Percentiles rank a stretch among this genome's conserved stretches.
These are phyloP conservation scores for Falco punctatus DNA, from an alignment of 2,113 vertebrate species.

Conservation along the genomic window DNA sequence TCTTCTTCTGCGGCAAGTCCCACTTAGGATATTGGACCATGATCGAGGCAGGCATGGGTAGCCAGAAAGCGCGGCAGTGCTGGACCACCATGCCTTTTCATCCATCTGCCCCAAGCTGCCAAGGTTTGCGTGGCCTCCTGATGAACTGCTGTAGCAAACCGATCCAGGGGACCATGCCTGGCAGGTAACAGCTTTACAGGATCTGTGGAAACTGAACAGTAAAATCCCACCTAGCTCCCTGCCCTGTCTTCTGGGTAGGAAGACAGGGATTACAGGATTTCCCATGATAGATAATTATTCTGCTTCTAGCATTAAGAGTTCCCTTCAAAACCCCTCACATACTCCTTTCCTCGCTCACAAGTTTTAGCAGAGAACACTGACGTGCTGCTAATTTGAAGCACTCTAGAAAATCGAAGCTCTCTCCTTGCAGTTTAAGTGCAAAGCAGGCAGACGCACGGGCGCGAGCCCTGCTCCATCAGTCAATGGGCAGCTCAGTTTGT, in stretches of 20 bases:
- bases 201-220: neutral
- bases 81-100: neutral
- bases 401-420: neutral
- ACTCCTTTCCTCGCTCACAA: neutral
- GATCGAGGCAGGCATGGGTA: rapidly evolving
- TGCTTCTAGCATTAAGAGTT: neutral
- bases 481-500: neutral
- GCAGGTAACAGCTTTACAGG: neutral
- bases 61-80: neutral
- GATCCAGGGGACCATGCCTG: neutral
- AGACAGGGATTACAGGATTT: neutral
- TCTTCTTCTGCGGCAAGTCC: neutral
- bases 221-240: neutral
- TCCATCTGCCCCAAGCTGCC: neutral
- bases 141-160: neutral
- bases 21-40: neutral
- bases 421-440: neutral
- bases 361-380: neutral
- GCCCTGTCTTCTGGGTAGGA: neutral
- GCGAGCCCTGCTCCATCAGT: neutral
- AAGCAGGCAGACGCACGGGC: neutral
- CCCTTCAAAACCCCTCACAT: neutral
- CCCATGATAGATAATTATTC: neutral
- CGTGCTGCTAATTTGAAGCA: neutral
- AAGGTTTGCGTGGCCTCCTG: neutral